phyloP scores from a whole-genome alignment of 2,797 vertebrate species.

The Pangasius mekongensis region DNA sequence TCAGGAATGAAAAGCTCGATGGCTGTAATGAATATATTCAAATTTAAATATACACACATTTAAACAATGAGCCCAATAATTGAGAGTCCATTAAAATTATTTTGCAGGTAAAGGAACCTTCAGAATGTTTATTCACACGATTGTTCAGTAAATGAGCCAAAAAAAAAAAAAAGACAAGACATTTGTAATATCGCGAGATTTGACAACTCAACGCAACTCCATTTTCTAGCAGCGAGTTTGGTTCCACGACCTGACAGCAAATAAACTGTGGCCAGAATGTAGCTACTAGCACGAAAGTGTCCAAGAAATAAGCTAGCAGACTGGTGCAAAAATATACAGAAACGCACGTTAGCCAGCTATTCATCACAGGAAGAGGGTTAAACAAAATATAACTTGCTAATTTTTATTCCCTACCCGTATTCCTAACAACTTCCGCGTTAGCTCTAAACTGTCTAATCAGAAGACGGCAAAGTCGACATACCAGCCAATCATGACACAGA shows the following conservation, averaged over 20 bases:
- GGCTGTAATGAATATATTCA: background rate
- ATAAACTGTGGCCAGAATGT: background rate
- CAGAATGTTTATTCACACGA: background rate
- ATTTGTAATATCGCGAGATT: background rate
- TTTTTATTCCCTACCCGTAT: background rate
- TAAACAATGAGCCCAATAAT: background rate
- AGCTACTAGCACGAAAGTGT: background rate
- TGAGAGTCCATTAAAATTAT: background rate
- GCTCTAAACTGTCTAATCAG: background rate
- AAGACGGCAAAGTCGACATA: too few relatives aligned
- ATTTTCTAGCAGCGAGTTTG: background rate
- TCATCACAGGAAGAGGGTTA: background rate
- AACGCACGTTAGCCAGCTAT: background rate
- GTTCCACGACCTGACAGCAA: background rate
- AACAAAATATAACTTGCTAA: background rate
- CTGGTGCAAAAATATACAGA: background rate
- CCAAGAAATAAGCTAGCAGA: background rate
- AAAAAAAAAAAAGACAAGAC: background rate
- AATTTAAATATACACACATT: background rate
- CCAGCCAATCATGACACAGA: background rate
- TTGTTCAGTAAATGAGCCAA: background rate
- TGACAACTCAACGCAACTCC: background rate
- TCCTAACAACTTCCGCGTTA: slow-evolving; percentile 7
- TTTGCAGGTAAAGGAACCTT: background rate
- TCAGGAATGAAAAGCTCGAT: too few relatives aligned